Evolutionary conservation across 2,888 invertebrate species (phyloP), one percentile per base, ranked within the genome.

Genomic region (Agelastica alni): DNA sequence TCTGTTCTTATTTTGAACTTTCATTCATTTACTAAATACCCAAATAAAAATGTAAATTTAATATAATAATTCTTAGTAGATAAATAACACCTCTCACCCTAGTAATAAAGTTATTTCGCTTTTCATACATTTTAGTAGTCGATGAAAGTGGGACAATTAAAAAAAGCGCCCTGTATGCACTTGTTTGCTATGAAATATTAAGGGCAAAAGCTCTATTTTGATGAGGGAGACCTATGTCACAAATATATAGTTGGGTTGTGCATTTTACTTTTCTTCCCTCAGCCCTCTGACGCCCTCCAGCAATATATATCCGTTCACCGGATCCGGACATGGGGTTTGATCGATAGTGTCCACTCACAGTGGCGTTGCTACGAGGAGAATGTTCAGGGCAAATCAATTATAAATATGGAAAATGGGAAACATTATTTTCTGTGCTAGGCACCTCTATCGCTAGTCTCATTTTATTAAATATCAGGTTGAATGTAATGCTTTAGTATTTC

Each of bases 311-410:
- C 61, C 62, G 37, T 20, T 20, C 59, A 58, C 63, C 47, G 53
- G 61, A 63, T 69, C 69, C 70, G 72, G 71, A 69, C 70, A 70
- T 46, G 37, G 70, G 70, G 73, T 73, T 74, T 75, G 79, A 78
- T 77, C 77, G 73, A 74, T 73, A 73, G 71, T 72, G 72, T 72
- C 74, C 73, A 74, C 74, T 48, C 16, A 14, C 53, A 53, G 53
- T 48, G 53, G 53, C 53, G 53, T 46, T 32, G 42, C 26, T 22
- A 31, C 4, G 20, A 36, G 32, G 17, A 22, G 20, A 39, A 22
- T 39, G 20, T 31, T 20, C 17, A 7, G 17, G 32, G 30, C 18
- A 32, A 41, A 41, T 41, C 49, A 41, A 41, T 42, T 36, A n/a
- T n/a, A 39, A 13, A 69, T 68, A 39, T 70, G 68, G 68, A 67